phyloP scores from a whole-genome alignment of 2,797 vertebrate species.

The Betta splendens region DNA sequence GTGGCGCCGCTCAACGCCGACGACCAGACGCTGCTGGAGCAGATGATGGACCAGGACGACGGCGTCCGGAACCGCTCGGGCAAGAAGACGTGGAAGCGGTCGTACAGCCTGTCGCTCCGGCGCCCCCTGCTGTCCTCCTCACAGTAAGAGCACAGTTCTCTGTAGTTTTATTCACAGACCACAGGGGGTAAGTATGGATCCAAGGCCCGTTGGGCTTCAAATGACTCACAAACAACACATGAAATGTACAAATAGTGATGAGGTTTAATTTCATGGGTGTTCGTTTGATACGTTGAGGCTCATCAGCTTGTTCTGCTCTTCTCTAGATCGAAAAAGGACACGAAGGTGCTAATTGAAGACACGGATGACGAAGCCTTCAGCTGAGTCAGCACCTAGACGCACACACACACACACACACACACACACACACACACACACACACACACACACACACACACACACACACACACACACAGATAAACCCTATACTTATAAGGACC shows the following conservation, averaged over 20 bases:
- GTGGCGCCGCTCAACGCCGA: constrained; percentile 96
- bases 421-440: constrained; percentile 38
- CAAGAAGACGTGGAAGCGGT: constrained; percentile 92
- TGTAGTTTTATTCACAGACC: too few relatives aligned
- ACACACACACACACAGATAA: background rate
- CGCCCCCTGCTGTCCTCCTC: constrained; percentile 88
- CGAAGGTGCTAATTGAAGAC: constrained; percentile 97
- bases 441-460: constrained; percentile 22
- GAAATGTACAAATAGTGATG: too few relatives aligned
- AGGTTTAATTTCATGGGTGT: too few relatives aligned
- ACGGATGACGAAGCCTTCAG: constrained; percentile 96
- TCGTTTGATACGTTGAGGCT: too few relatives aligned
- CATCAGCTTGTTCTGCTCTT: background rate
- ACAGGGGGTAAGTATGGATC: too few relatives aligned
- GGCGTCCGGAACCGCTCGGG: constrained; percentile 94
- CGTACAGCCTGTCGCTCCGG: constrained; percentile 90
- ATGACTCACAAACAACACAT: too few relatives aligned
- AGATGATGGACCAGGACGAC: constrained; percentile 99
- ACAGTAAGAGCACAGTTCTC: too few relatives aligned
- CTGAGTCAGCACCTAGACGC: constrained; percentile 78
- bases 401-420: constrained; percentile 18
- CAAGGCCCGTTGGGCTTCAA: too few relatives aligned
- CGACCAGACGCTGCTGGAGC: constrained; percentile 95
- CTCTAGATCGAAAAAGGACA: constrained; percentile 93
- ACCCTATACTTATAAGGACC: constrained; percentile 63